Percentiles rank a stretch among this genome's conserved stretches.
These are phyloP conservation scores for Suillia variegata DNA, from an alignment of 2,888 invertebrate species.

Conservation along the genomic window DNA sequence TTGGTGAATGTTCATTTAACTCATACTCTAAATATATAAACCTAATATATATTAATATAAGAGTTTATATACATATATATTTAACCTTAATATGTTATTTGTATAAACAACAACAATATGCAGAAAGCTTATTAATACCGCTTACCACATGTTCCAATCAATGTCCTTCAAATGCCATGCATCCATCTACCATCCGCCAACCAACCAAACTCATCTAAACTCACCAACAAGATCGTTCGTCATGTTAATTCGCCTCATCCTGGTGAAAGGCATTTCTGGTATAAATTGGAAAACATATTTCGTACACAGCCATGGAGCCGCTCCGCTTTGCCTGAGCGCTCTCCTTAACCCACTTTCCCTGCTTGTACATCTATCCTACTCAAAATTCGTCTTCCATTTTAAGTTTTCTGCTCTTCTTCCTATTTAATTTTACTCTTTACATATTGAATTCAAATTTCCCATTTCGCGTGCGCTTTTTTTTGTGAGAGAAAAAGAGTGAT, in stretches of 20 bases:
- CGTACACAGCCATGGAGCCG: not conserved
- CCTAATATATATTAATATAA: no score
- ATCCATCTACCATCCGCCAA: not conserved
- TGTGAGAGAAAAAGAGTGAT: constrained; percentile 20
- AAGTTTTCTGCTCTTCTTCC: not conserved
- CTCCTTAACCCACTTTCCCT: not conserved
- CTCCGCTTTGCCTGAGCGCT: no score
- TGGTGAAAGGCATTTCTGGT: not conserved
- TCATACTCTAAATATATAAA: not conserved
- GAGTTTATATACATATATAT: not conserved
- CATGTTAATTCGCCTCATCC: not conserved
- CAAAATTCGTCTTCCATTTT: not conserved
- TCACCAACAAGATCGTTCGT: no score
- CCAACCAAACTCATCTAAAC: not conserved
- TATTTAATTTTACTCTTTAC: not conserved
- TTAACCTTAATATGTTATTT: not conserved
- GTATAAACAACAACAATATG: not conserved
- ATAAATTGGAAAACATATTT: not conserved
- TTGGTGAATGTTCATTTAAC: constrained; percentile 1
- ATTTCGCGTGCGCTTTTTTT: not conserved
- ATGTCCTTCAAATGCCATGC: no score
- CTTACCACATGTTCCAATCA: not conserved
- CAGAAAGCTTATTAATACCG: not conserved
- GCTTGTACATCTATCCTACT: not conserved
- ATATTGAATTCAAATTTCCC: constrained; percentile 5